A percentile compares a stretch with the other conserved stretches of the same genome.
Evolutionary conservation across 2,888 invertebrate species (phyloP).

Genomic region (Tortricodes alternella): DNA sequence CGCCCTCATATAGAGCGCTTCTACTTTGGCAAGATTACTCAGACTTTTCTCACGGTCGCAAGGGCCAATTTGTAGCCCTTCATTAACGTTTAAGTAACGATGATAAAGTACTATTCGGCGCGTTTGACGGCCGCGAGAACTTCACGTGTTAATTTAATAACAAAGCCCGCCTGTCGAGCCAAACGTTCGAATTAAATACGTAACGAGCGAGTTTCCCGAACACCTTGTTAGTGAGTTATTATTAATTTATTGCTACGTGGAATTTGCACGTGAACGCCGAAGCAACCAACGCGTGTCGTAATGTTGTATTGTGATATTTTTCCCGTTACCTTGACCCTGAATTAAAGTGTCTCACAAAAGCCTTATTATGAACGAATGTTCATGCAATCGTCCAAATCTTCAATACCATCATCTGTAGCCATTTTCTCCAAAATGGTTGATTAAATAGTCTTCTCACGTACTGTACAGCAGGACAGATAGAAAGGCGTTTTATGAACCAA

Average conservation of each 20-base stretch:
- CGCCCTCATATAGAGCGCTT: background rate
- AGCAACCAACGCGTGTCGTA: conserved; percentile 6
- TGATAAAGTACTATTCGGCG: conserved; percentile 27
- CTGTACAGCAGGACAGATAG: no score
- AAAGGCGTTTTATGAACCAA: no score
- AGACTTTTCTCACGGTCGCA: background rate
- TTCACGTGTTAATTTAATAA: conserved; percentile 63
- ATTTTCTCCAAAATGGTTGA: no score
- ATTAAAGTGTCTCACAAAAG: background rate
- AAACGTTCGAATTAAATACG: conserved; percentile 45
- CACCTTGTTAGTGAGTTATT: conserved; percentile 58
- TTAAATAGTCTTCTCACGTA: no score
- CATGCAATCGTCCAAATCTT: background rate
- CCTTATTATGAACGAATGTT: background rate
- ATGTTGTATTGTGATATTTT: conserved; percentile 14
- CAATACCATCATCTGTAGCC: background rate
- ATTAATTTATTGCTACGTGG: conserved; percentile 58
- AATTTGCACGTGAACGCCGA: conserved; percentile 41
- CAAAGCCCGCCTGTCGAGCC: conserved; percentile 55
- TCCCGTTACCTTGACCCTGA: conserved; percentile 14
- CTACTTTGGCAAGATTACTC: background rate
- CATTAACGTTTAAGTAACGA: conserved; percentile 21
- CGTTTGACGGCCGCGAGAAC: conserved; percentile 46
- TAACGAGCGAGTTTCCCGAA: conserved; percentile 62
- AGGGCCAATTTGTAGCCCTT: conserved; percentile 24